Evolutionary conservation across 1,140 invertebrate species (phyloP).

Genomic region (Maconellicoccus hirsutus): DNA sequence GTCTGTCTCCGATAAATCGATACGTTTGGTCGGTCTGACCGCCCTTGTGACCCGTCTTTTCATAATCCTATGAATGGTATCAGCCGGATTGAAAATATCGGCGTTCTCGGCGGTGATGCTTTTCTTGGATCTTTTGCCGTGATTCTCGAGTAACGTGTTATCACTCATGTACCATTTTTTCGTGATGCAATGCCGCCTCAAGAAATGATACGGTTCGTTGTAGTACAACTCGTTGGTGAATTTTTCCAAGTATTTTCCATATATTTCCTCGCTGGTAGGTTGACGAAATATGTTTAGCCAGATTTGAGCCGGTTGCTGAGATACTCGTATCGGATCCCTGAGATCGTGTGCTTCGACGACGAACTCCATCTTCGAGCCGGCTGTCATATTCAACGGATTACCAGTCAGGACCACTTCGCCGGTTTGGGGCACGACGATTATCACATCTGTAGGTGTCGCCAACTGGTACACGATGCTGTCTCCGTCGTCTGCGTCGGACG

Average conservation of each 20-base stretch:
- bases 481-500: slow-evolving; percentile 76
- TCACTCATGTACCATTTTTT: not conserved
- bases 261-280: not conserved
- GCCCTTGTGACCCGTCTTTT: slow-evolving; percentile 75
- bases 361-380: slow-evolving; percentile 51
- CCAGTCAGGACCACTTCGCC: slow-evolving; percentile 72
- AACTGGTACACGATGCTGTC: slow-evolving; percentile 75
- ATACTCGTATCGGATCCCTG: slow-evolving; percentile 48
- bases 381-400: slow-evolving; percentile 46
- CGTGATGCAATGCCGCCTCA: not conserved
- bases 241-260: not conserved
- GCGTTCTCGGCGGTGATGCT: slow-evolving; percentile 34
- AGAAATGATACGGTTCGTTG: slow-evolving; percentile 31
- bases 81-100: slow-evolving; percentile 9
- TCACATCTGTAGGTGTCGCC: slow-evolving; percentile 58
- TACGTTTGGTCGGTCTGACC: slow-evolving; percentile 78
- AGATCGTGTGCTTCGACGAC: slow-evolving; percentile 71
- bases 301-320: slow-evolving; percentile 56
- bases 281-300: slow-evolving; percentile 42
- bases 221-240: slow-evolving; percentile 36
- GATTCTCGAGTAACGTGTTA: slow-evolving; percentile 29
- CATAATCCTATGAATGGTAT: slow-evolving; percentile 44
- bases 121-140: slow-evolving; percentile 44
- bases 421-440: slow-evolving; percentile 82
- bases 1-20: slow-evolving; percentile 82